Evolutionary conservation across 2,888 invertebrate species (phyloP), one percentile per base, ranked within the genome.

Genomic region (Escarpia spicata): DNA sequence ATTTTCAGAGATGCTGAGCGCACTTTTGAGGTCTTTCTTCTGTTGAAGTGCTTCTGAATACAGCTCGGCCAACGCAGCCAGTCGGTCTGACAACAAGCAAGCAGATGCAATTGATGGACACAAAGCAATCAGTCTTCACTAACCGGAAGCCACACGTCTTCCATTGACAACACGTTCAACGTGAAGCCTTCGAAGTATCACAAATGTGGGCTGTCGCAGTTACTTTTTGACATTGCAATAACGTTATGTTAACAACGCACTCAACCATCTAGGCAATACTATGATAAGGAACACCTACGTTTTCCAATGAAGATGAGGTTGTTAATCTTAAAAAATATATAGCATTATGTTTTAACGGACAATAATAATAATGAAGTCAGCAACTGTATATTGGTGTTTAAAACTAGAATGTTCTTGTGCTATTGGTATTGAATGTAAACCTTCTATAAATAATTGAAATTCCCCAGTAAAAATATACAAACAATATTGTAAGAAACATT

Each of bases 1-100:
- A 75, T 75, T 75, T n/a, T 75, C 75, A n/a, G 75, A 75, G 26
- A 26, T n/a, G 75, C 75, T 75, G 75, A 75, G 75, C 75, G 75
- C 75, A 75, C 75, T 26, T 75, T 75, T 75, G 75, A 75, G 75
- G 26, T 75, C 75, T 75, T 75, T 75, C 75, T 75, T 75, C 75
- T 75, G 75, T 75, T 75, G 75, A 75, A 75, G 6, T 19, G 75
- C 75, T 75, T 75, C 75, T 26, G 75, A 15, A 26, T 75, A 75
- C 75, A 75, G 15, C 75, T 75, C 75, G 75, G 75, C 19, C 75
- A 75, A 75, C 6, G 26, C 75, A n/a, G 75, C 75, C n/a, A 75
- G 75, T 75, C 75, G 75, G 75, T 75, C 75, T 75, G 75, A 75
- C 26, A 26, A 75, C 75, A 75, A 15, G 75, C 75, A 75, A 75